Conservation (phyloP, 2,797 vertebrate genomes). For the Cynopterus sphinx region DNA sequence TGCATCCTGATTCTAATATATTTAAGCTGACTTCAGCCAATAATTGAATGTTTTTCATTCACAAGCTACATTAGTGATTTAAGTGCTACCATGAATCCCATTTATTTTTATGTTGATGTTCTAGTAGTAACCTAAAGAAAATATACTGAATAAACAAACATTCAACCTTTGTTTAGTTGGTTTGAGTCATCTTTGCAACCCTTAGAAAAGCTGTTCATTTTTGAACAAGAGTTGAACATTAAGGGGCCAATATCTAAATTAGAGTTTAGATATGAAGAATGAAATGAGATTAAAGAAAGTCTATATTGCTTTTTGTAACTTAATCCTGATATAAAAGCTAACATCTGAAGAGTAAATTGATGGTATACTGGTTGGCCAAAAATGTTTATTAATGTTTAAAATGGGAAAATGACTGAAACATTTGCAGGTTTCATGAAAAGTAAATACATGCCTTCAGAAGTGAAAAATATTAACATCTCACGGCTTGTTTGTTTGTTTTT, state of each 20-base stretch:
- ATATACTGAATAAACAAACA: conserved; percentile 64
- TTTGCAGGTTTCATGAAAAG: conserved; percentile 56
- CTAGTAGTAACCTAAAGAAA: conserved; percentile 59
- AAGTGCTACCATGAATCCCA: not conserved
- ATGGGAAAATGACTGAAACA: conserved; percentile 59
- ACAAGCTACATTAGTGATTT: not conserved
- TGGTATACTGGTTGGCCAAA: conserved; percentile 68
- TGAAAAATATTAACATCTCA: not conserved
- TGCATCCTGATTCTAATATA: not conserved
- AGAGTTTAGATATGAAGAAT: conserved; percentile 72
- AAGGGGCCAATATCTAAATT: conserved; percentile 78
- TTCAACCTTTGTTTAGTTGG: conserved; percentile 54
- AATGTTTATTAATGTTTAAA: conserved; percentile 60
- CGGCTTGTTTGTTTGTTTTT: conserved; percentile 10
- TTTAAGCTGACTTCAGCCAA: not conserved
- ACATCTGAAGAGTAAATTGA: conserved; percentile 58
- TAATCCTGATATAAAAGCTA: conserved; percentile 73
- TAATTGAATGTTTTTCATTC: not conserved
- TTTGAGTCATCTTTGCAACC: conserved; percentile 41
- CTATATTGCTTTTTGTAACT: conserved; percentile 59
- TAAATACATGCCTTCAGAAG: conserved; percentile 19
- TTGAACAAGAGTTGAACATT: conserved; percentile 70
- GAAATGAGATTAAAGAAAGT: conserved; percentile 61
- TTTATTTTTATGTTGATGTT: conserved; percentile 45
- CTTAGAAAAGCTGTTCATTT: conserved; percentile 73